phyloP scores from a whole-genome alignment of 2,797 vertebrate genomes.

The Kryptopterus vitreolus region DNA sequence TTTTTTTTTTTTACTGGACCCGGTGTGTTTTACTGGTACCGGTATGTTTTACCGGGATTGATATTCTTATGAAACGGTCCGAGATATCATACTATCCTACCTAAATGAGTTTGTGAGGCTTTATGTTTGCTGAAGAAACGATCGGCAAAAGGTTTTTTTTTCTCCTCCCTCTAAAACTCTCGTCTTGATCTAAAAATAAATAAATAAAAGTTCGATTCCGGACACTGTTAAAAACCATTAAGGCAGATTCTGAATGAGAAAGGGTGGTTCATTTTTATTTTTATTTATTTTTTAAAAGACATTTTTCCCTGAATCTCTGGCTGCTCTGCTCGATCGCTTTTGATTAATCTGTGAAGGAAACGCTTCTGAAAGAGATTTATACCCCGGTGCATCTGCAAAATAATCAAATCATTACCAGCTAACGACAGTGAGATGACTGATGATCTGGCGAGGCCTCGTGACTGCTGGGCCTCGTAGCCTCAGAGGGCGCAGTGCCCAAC shows the following conservation, averaged over 20 bases:
- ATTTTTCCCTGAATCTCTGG: slow-evolving; percentile 67
- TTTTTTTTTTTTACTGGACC: no score
- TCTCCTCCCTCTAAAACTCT: not conserved
- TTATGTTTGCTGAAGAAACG: no score
- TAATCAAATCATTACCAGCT: slow-evolving; percentile 99
- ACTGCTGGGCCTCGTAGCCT: slow-evolving; percentile 77
- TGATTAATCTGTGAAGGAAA: slow-evolving; percentile 97
- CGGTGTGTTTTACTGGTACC: no score
- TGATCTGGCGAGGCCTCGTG: slow-evolving; percentile 84
- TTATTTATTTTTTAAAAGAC: no score
- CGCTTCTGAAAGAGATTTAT: slow-evolving; percentile 99
- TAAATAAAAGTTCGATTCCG: not conserved
- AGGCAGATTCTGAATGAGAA: not conserved
- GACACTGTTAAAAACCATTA: not conserved
- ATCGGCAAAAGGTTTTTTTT: not conserved
- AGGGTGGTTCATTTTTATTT: not conserved
- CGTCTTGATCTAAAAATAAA: not conserved
- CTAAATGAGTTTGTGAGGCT: no score
- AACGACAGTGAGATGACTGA: slow-evolving; percentile 97
- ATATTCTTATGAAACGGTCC: no score
- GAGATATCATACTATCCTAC: no score
- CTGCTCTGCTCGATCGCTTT: slow-evolving; percentile 95
- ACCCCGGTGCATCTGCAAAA: slow-evolving; percentile 98
- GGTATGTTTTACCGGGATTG: no score
- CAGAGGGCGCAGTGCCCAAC: slow-evolving; percentile 81